Percentiles rank a stretch among this genome's conserved stretches.
phyloP scores from a whole-genome alignment of 1,140 invertebrate species.

The Augochlora pura region DNA sequence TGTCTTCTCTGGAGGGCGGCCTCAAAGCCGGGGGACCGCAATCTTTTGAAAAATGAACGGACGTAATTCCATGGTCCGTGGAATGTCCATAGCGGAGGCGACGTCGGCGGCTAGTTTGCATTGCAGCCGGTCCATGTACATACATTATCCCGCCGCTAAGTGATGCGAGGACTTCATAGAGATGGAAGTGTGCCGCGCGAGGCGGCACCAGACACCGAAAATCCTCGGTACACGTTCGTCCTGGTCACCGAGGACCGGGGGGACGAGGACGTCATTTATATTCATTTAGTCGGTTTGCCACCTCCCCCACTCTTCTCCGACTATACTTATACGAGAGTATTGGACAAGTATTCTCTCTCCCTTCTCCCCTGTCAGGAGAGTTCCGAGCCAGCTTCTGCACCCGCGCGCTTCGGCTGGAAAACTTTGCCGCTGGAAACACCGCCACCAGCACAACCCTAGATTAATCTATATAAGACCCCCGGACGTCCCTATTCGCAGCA shows the following conservation, averaged over 20 bases:
- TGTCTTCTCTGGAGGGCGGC: no score
- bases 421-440: constrained; percentile 63
- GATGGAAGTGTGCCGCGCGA: constrained; percentile 14
- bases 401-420: constrained; percentile 58
- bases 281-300: constrained; percentile 60
- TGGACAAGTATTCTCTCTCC: constrained; percentile 32
- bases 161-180: constrained; percentile 41
- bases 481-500: constrained; percentile 23
- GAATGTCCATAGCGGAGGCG: constrained; percentile 13
- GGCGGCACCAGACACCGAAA: constrained; percentile 32
- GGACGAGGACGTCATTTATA: constrained; percentile 61
- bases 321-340: constrained; percentile 49
- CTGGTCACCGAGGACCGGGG: constrained; percentile 17
- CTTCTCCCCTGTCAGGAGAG: constrained; percentile 15
- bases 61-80: constrained; percentile 4
- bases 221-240: constrained; percentile 46
- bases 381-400: constrained; percentile 16
- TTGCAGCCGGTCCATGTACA: constrained; percentile 36
- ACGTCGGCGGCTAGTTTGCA: constrained; percentile 24
- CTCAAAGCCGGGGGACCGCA: no score
- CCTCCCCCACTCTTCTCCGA: background rate
- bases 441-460: constrained; percentile 53
- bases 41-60: background rate
- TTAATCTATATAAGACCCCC: constrained; percentile 66
- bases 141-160: constrained; percentile 47